These are phyloP conservation scores for Garrulus glandarius DNA, from an alignment of 2,797 vertebrate species.

Conservation along the genomic window DNA sequence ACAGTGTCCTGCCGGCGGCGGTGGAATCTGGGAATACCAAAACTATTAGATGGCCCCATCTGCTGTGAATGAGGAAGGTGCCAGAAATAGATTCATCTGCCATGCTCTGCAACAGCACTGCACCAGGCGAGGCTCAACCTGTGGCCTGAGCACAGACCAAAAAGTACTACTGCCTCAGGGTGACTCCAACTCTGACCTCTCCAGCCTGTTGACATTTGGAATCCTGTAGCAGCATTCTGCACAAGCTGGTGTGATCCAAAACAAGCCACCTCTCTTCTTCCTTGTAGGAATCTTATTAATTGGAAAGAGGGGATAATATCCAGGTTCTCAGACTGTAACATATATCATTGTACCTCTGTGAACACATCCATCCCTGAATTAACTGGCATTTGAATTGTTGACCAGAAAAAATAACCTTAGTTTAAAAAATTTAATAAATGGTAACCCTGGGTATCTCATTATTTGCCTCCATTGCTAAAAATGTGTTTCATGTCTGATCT, in stretches of 20 bases:
- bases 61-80: background rate
- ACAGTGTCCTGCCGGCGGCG: accelerated
- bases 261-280: background rate
- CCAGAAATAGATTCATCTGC: background rate
- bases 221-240: background rate
- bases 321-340: background rate
- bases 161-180: background rate
- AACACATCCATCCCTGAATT: background rate
- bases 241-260: background rate
- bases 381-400: background rate
- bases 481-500: background rate
- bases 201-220: background rate
- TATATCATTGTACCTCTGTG: background rate
- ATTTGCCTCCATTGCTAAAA: background rate
- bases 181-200: background rate
- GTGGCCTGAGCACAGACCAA: background rate
- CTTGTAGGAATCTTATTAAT: background rate
- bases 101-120: background rate
- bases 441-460: background rate
- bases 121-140: background rate
- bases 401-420: background rate
- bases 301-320: background rate
- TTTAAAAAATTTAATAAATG: background rate
- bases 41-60: background rate
- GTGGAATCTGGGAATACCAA: background rate